Evolutionary conservation across 2,113 vertebrate species (phyloP).

Genomic region (Lynx canadensis): DNA sequence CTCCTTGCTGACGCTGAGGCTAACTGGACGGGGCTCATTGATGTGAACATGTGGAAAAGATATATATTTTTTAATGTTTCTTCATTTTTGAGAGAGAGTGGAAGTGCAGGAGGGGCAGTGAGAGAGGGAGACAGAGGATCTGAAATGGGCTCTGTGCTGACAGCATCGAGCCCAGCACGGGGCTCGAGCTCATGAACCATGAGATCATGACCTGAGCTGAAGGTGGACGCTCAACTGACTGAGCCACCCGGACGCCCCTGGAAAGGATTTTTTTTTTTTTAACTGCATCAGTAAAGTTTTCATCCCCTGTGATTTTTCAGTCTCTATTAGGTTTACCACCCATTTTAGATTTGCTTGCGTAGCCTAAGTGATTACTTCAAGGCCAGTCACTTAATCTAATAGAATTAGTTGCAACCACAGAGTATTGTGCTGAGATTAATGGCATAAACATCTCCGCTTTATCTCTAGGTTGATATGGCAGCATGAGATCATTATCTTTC

Average conservation of each 20-base stretch:
- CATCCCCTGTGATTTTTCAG: conserved; percentile 10
- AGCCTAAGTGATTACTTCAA: conserved; percentile 49
- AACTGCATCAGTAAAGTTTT: conserved; percentile 2
- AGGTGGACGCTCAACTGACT: too few relatives aligned
- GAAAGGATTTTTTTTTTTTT: neutral
- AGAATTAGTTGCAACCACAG: conserved; percentile 57
- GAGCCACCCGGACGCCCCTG: neutral
- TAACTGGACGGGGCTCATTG: neutral
- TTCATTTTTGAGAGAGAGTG: too few relatives aligned
- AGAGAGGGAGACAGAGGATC: too few relatives aligned
- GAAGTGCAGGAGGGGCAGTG: too few relatives aligned
- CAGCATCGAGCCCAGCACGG: too few relatives aligned
- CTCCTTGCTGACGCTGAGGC: neutral
- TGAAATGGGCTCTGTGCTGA: too few relatives aligned
- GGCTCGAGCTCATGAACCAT: too few relatives aligned
- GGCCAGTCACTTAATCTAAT: conserved; percentile 58
- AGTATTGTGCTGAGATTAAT: conserved; percentile 64
- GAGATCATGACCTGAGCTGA: too few relatives aligned
- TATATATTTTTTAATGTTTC: neutral
- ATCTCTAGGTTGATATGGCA: conserved; percentile 59
- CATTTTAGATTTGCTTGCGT: conserved; percentile 45
- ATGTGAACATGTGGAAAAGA: neutral
- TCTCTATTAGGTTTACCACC: conserved; percentile 38
- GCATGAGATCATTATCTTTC: conserved; percentile 58
- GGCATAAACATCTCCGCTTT: conserved; percentile 46